Evolutionary conservation across 1,140 invertebrate genomes (phyloP), one percentile per base, ranked within the genome.

Genomic region (Leptinotarsa lineolata): DNA sequence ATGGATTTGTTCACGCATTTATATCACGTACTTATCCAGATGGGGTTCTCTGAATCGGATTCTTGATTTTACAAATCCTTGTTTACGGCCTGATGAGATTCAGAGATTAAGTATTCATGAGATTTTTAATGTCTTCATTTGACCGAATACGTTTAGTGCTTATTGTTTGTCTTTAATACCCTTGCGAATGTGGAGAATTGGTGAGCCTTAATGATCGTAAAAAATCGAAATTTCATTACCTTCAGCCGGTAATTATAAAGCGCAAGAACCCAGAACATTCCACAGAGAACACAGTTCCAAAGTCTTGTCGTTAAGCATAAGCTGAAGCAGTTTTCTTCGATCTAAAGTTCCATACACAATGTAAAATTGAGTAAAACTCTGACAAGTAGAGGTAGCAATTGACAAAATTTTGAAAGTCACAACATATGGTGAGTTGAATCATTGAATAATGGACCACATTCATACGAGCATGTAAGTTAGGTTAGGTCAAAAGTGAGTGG

Each of bases 1-100:
- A 66, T 66, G 64, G 64, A 66, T 66, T 66, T 66, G 64, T 66
- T 39, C 30, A 44, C 64, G 64, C 30, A 66, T 44, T 66, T 44
- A 66, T 66, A 64, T 66, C 39, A 66, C 39, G 30, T 22, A 24
- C 61, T 64, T 64, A 64, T 64, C 61, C 61, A 66, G 64, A 66
- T n/a, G 22, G 64, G 30, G 5, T n/a, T 66, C 30, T 66, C 64
- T 30, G n/a, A 24, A 66, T 30, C 39, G 39, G 16, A n/a, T 66
- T 66, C 64, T 66, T 66, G 22, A 44, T 44, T 44, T 66, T 66
- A 22, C 39, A 66, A 66, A 66, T 66, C 64, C 64, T 66, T 66
- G 30, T 66, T 66, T 66, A 66, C 39, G 30, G 64, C 64, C 64
- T 66, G 22, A 24, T 39, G 22, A 54, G 48, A 46, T 65, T 65